Evolutionary conservation across 2,888 invertebrate species (phyloP), one percentile per base, ranked within the genome.

Genomic region (Tortricodes alternella): DNA sequence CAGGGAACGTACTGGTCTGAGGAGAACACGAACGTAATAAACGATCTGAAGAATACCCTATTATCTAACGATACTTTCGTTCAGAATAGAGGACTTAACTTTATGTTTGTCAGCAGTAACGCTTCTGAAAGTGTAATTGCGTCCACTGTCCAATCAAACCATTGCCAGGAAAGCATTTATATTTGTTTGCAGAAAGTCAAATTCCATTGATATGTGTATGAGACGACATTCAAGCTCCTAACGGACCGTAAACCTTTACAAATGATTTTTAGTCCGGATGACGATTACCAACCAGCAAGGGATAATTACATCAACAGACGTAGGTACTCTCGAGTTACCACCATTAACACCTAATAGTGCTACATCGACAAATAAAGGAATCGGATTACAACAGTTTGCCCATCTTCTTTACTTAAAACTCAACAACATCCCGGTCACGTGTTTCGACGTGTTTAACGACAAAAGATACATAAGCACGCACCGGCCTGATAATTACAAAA

Each of bases 321-420:
- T 35, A 37, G 4, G 48, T 37, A 19, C 9, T 48, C 2, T 48
- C 48, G 2, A 21, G 48, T n/a, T n/a, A 11, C 37, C 24, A n/a
- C 48, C 37, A 2, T 1, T 37, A 35, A 9, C 21, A 37, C 2
- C 11, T 21, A 48, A 18, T 5, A n/a, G n/a, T n/a, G n/a, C 19
- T 18, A 21, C 34, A 15, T 23, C 48, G 21, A 2, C 24, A 9
- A 16, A 35, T 11, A 27, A 49, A 37, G 23, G 37, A 24, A 49
- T 18, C 21, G 27, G 49, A 6, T n/a, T 48, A 48, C 48, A 35
- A 13, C 49, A 49, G 15, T 49, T 49, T 16, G 35, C 49, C 13
- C 49, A 49, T 4, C 37, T 49, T 7, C 18, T 49, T 9, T 23
- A 49, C 27, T 11, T 49, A 9, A 24, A 24, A 18, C 49, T 49